Conservation (phyloP, 2,113 vertebrate species). For the Neoarius graeffei region DNA sequence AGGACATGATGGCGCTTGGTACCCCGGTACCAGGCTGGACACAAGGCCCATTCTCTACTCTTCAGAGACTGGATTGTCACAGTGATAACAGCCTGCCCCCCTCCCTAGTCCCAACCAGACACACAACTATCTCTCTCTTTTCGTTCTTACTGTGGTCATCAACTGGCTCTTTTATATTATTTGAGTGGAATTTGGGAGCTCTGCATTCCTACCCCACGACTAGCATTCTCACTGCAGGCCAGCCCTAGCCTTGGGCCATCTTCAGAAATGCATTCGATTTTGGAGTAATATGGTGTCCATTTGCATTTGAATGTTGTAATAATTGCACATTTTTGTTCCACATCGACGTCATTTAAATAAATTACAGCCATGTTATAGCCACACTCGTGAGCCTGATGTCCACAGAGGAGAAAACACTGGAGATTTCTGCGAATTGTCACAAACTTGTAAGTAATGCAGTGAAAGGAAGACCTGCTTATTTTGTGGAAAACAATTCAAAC, state of each 20-base stretch:
- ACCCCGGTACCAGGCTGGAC: constrained; percentile 61
- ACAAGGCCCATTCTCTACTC: constrained; percentile 70
- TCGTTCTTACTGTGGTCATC: constrained; percentile 31
- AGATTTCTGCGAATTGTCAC: not conserved
- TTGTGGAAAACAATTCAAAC: not conserved
- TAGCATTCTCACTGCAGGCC: constrained; percentile 63
- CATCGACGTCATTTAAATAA: not conserved
- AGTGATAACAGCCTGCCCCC: constrained; percentile 61
- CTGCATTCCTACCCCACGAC: constrained; percentile 67
- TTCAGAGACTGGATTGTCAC: constrained; percentile 70
- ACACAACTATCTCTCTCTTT: constrained; percentile 49
- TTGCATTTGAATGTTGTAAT: not conserved
- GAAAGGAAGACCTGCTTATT: not conserved
- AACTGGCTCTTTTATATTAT: constrained; percentile 62
- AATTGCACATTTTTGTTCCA: not conserved
- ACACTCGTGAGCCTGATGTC: not conserved
- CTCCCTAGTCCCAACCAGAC: constrained; percentile 30
- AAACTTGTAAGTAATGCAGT: not conserved
- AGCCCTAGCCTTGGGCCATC: constrained; percentile 25
- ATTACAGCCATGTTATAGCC: not conserved
- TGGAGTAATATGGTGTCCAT: not conserved
- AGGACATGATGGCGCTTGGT: constrained; percentile 64
- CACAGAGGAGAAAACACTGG: not conserved
- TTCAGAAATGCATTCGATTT: constrained; percentile 32
- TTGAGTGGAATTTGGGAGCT: constrained; percentile 66